These are phyloP conservation scores for Mylabris phalerata DNA, from an alignment of 1,140 invertebrate species.

Conservation along the genomic window DNA sequence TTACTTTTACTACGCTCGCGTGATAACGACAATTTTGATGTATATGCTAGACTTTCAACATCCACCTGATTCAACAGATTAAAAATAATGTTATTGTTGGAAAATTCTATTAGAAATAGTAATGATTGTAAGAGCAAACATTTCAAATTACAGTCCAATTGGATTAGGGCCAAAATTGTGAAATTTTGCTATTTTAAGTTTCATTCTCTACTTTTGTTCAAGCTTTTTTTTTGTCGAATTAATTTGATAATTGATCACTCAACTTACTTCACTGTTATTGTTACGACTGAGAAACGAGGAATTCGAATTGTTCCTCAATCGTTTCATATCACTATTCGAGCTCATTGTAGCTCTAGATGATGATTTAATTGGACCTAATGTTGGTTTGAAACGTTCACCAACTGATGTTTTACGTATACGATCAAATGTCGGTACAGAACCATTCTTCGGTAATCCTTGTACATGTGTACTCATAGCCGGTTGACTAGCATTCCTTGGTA, in stretches of 20 bases:
- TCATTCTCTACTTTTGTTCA: too few species aligned
- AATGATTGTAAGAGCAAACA: conserved; percentile 13
- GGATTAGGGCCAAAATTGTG: conserved; percentile 21
- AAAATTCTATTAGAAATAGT: too few species aligned
- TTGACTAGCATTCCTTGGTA: conserved; percentile 76
- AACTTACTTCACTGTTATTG: conserved; percentile 50
- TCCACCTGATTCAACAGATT: conserved; percentile 25
- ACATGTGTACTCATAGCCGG: conserved; percentile 76
- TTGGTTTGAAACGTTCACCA: conserved; percentile 69
- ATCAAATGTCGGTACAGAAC: conserved; percentile 81
- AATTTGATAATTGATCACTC: background rate
- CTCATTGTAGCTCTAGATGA: conserved; percentile 57
- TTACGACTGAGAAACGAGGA: conserved; percentile 54
- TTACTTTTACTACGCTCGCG: conserved; percentile 54
- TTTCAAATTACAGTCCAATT: conserved; percentile 16
- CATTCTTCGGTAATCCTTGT: conserved; percentile 73
- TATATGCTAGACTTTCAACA: conserved; percentile 35
- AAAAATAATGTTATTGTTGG: background rate
- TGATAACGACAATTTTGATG: conserved; percentile 47
- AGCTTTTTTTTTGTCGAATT: background rate
- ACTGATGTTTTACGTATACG: conserved; percentile 72
- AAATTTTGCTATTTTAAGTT: conserved; percentile 20
- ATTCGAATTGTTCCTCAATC: conserved; percentile 48
- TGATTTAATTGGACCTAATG: conserved; percentile 66
- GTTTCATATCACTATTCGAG: conserved; percentile 45